Percentiles rank a stretch among this genome's conserved stretches.
phyloP scores from a whole-genome alignment of 2,113 vertebrate genomes.

The Silurus glanis region DNA sequence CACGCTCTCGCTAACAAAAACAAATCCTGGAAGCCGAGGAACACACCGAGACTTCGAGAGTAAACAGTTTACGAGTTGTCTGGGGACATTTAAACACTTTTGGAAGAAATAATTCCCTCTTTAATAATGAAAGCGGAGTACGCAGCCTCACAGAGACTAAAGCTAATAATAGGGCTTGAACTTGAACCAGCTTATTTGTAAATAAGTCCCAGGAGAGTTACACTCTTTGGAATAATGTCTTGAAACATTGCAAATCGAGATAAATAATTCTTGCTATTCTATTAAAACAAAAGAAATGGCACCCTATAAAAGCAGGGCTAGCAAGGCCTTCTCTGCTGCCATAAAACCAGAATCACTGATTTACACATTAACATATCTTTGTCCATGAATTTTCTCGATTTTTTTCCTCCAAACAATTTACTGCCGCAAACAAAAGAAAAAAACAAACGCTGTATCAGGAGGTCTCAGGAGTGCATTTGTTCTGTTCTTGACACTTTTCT shows the following conservation, averaged over 20 bases:
- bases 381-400: too few relatives aligned
- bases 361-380: too few relatives aligned
- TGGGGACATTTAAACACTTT: neutral
- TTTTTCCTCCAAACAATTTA: too few relatives aligned
- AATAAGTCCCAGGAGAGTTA: neutral
- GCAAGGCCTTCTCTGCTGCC: neutral
- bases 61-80: constrained; percentile 9
- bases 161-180: neutral
- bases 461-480: too few relatives aligned
- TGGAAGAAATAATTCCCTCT: constrained; percentile 10
- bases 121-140: constrained; percentile 5
- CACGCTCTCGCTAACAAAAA: constrained; percentile 21
- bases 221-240: neutral
- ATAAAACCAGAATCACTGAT: too few relatives aligned
- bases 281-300: neutral
- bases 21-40: constrained; percentile 27
- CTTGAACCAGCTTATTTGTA: neutral
- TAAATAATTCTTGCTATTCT: neutral
- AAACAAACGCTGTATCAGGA: too few relatives aligned
- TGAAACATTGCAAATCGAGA: neutral
- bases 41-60: constrained; percentile 13
- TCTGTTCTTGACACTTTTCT: too few relatives aligned
- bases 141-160: neutral
- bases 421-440: too few relatives aligned
- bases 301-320: neutral